Evolutionary conservation across 2,113 vertebrate genomes (phyloP).

Genomic region (Leptobrachium ailaonicum): DNA sequence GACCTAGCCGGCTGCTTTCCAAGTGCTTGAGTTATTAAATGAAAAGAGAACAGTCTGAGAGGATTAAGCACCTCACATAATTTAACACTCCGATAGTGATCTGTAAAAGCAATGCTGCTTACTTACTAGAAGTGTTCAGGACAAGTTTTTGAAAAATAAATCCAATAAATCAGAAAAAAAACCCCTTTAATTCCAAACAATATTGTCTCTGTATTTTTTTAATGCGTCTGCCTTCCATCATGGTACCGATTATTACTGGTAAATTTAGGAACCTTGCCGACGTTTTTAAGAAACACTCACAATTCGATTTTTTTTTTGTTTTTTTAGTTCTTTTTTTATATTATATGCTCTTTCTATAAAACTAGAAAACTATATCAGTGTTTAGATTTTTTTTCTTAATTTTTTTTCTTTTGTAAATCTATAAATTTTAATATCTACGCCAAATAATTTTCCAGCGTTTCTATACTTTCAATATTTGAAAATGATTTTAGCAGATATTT

Average conservation of each 20-base stretch:
- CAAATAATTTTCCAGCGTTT: too few species aligned
- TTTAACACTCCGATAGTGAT: slow-evolving; percentile 49
- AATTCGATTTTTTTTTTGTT: too few species aligned
- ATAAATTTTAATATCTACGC: too few species aligned
- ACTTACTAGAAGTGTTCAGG: slow-evolving; percentile 26
- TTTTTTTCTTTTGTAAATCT: too few species aligned
- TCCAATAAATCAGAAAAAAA: slow-evolving; percentile 34
- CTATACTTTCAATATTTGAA: too few species aligned
- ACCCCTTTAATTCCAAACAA: slow-evolving; percentile 9
- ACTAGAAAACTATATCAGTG: too few species aligned
- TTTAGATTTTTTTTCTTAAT: too few species aligned
- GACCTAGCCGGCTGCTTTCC: slow-evolving; percentile 20
- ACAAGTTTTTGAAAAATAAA: slow-evolving; percentile 39
- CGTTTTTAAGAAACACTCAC: too few species aligned
- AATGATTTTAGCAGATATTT: too few species aligned
- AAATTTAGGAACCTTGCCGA: neutral
- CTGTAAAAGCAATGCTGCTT: slow-evolving; percentile 41
- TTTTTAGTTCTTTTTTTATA: too few species aligned
- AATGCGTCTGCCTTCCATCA: neutral
- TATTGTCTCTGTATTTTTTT: neutral
- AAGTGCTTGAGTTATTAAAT: slow-evolving; percentile 51
- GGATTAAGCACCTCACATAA: slow-evolving; percentile 49
- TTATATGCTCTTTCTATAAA: too few species aligned
- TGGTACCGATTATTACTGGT: neutral
- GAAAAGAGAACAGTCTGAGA: slow-evolving; percentile 48